These are phyloP conservation scores for Phrynocephalus forsythii DNA, from an alignment of 2,797 vertebrate genomes.

Conservation along the genomic window DNA sequence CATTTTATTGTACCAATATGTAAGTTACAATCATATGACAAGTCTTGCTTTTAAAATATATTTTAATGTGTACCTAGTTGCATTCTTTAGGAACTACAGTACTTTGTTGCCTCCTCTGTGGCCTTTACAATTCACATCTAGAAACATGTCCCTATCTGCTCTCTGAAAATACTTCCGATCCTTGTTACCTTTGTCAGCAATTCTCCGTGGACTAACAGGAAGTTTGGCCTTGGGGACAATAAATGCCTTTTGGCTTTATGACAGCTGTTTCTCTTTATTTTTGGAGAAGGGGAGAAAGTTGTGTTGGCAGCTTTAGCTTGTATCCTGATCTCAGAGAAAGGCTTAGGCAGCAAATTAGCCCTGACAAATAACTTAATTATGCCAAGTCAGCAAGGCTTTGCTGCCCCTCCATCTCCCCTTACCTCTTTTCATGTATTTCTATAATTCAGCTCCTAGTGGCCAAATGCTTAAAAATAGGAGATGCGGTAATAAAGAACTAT, in stretches of 20 bases:
- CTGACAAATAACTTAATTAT: conserved; percentile 6
- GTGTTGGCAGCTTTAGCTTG: not conserved
- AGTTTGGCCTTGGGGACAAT: conserved; percentile 13
- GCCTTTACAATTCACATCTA: not conserved
- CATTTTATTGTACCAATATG: not conserved
- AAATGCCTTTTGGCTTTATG: conserved; percentile 21
- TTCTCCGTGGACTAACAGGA: conserved; percentile 7
- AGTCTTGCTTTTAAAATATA: not conserved
- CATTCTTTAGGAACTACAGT: not conserved
- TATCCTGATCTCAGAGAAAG: not conserved
- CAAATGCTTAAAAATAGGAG: not conserved
- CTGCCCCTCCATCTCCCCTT: not conserved
- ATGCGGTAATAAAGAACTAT: not conserved
- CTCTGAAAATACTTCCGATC: not conserved
- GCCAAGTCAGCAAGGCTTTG: not conserved
- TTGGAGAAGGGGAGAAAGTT: not conserved
- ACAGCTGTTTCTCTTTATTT: conserved; percentile 30
- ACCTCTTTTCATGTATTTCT: not conserved
- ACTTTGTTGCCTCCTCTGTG: not conserved
- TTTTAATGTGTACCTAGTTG: not conserved
- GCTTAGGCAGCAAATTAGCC: conserved; percentile 8
- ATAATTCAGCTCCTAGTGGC: not conserved
- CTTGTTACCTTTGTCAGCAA: conserved; percentile 14
- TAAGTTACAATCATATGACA: not conserved
- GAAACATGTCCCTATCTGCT: not conserved